phyloP scores from a whole-genome alignment of 2,888 invertebrate species.

The Chaetoderma sp. region DNA sequence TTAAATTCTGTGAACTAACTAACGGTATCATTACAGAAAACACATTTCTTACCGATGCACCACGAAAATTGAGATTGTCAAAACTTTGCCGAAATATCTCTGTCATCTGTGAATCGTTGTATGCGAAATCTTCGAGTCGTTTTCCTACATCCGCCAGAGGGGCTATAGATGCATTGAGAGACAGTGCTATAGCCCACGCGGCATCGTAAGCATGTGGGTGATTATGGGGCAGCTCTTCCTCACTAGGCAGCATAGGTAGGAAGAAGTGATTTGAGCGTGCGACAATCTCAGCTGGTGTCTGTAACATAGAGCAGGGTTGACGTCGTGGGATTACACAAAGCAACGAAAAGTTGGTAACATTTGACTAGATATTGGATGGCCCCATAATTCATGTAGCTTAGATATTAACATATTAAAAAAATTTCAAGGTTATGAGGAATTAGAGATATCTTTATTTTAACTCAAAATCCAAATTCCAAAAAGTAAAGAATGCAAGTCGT shows the following conservation, averaged over 20 bases:
- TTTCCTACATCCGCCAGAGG: neutral
- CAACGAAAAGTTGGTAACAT: no score
- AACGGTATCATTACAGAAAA: no score
- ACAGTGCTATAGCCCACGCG: slow-evolving; percentile 15
- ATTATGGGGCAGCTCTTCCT: slow-evolving; percentile 1
- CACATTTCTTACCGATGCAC: slow-evolving; percentile 10
- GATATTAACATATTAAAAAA: no score
- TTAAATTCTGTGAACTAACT: no score
- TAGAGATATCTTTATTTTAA: no score
- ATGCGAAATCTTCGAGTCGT: slow-evolving; percentile 10
- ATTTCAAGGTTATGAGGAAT: no score
- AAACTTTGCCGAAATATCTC: slow-evolving; percentile 7
- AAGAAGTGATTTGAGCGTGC: neutral
- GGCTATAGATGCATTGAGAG: slow-evolving; percentile 9
- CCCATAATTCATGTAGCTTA: no score
- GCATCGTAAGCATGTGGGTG: slow-evolving; percentile 15
- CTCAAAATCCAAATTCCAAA: no score
- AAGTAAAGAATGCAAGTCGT: no score
- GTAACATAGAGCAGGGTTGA: neutral
- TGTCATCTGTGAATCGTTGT: neutral
- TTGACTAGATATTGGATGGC: no score
- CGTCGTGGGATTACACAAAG: no score
- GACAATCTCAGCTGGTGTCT: slow-evolving; percentile 4
- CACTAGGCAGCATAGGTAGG: neutral
- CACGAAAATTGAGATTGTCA: slow-evolving; percentile 1